These are phyloP conservation scores for Hypotaenidia philippensis DNA, from an alignment of 2,797 vertebrate species.

Conservation along the genomic window DNA sequence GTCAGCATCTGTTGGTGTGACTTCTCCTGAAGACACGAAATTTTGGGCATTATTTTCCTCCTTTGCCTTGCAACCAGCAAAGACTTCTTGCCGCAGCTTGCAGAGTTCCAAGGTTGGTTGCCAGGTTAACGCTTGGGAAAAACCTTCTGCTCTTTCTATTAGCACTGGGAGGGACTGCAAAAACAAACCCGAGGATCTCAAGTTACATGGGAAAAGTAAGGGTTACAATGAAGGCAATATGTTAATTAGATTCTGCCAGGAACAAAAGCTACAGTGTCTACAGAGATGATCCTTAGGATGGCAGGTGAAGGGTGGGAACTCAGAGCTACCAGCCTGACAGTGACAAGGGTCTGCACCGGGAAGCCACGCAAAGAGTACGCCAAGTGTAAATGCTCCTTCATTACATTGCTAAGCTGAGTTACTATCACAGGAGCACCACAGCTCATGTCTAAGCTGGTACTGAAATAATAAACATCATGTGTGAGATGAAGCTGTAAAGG, in stretches of 20 bases:
- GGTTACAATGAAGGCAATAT: background rate
- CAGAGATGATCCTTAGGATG: background rate
- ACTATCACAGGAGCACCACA: background rate
- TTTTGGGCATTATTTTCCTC: constrained; percentile 32
- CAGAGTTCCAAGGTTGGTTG: constrained; percentile 78
- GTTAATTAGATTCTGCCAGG: background rate
- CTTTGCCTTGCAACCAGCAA: constrained; percentile 49
- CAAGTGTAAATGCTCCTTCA: background rate
- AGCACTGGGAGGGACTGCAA: constrained; percentile 84
- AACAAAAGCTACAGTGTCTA: background rate
- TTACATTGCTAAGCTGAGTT: background rate
- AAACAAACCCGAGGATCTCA: constrained; percentile 19
- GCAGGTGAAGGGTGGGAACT: background rate
- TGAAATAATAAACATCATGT: background rate
- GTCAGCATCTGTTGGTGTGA: constrained; percentile 30
- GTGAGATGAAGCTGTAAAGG: background rate
- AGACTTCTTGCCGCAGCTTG: constrained; percentile 85
- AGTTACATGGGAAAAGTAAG: background rate
- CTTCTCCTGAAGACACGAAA: background rate
- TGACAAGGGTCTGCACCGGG: background rate
- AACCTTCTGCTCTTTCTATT: constrained; percentile 87
- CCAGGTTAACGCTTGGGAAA: constrained; percentile 84
- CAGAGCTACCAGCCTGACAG: background rate
- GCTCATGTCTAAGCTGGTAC: background rate
- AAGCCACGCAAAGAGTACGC: background rate